Conservation (phyloP, 2,797 vertebrate species). For the Anguilla anguilla region DNA sequence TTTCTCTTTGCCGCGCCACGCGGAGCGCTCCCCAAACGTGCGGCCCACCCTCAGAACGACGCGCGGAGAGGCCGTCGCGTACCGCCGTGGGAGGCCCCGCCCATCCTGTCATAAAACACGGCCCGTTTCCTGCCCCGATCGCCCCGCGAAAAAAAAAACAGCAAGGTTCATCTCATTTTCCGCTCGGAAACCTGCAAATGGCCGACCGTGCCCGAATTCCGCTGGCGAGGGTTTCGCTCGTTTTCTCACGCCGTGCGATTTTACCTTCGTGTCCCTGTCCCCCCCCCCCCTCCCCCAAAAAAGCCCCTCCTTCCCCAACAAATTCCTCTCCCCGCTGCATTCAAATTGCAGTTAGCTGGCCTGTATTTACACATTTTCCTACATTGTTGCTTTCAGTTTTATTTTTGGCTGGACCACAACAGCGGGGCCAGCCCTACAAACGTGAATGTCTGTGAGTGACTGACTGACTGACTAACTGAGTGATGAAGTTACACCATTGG, state of each 20-base stretch:
- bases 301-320: background rate
- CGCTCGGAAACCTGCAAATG: conserved; percentile 18
- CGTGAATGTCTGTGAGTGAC: too few relatives aligned
- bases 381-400: too few relatives aligned
- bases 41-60: conserved; percentile 60
- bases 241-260: background rate
- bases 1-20: conserved; percentile 53
- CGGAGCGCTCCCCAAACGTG: conserved; percentile 63
- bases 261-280: background rate
- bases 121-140: conserved; percentile 33
- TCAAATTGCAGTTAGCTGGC: too few relatives aligned
- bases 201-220: conserved; percentile 19
- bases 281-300: background rate
- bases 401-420: too few relatives aligned
- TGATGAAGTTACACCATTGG: too few relatives aligned
- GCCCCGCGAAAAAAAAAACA: conserved; percentile 36
- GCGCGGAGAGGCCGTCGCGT: conserved; percentile 59
- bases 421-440: too few relatives aligned
- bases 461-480: too few relatives aligned
- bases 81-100: conserved; percentile 45
- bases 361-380: too few relatives aligned
- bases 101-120: conserved; percentile 54
- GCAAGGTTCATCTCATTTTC: conserved; percentile 57
- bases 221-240: background rate
- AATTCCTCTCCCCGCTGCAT: background rate